Base-by-base conservation (phyloP, 2,113 vertebrate species). In the Mus pahari region DNA sequence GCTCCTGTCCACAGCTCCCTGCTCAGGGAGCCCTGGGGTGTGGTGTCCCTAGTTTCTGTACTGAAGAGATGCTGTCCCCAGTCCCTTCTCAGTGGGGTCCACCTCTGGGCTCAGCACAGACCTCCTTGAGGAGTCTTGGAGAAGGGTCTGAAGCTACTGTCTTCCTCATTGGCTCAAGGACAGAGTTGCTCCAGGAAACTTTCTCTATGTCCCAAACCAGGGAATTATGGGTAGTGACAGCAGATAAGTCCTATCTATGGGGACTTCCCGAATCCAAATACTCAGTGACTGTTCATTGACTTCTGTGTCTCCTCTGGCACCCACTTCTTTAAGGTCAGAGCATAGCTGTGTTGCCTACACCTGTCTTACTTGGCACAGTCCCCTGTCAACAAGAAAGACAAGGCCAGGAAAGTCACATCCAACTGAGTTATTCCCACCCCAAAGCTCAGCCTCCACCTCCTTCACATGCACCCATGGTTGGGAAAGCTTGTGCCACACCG, bases 311-410 rank as follows among this genome's bases (percentile, higher is more conserved):
- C 42, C 53, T 12, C 73, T 33, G 73, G 28, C 28, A 62, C 13
- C 66, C 10, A 8, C 11, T 62, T 0, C 66, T 90, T 58, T 3
- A 10, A 53, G 60, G n/a, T 62, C 33, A 64, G 58, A 82, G 77
- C 42, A 11, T 42, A 92, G 0, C 7, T 4, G 28, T 3, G 3
- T 31, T 0, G 0, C 20, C 70, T 36, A 33, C 11, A 0, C 33
- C 7, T 16, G 26, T 24, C 14, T 73, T 42, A 50, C 42, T 53
- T 26, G 7, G 42, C 10, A 11, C 45, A 7, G 16, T 22, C 17
- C 7, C 62, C 48, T 60, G 48, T 66, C 90, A 68, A 8, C 16
- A 2, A 8, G 55, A 36, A n/a, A 66, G 73, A 39, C 45, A 48
- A 7, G 45, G 45, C 31, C 31, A 45, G 81, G 53, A 73, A 83